These are phyloP conservation scores for Hydriomena furcata DNA, from an alignment of 2,888 invertebrate species.

Conservation along the genomic window DNA sequence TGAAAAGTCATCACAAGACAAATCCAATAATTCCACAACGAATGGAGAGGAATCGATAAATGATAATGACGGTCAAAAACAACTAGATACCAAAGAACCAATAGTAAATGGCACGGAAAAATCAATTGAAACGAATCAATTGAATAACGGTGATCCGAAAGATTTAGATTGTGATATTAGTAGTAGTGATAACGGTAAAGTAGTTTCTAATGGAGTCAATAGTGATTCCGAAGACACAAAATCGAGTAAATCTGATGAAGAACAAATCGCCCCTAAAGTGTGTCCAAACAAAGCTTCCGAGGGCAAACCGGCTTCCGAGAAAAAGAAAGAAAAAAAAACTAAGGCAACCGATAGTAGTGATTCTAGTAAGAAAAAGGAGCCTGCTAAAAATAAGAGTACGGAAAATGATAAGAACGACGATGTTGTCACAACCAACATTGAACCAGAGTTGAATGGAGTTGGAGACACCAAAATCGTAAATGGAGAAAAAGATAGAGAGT, in stretches of 20 bases:
- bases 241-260: slow-evolving; percentile 70
- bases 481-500: slow-evolving; percentile 73
- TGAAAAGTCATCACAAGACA: slow-evolving; percentile 60
- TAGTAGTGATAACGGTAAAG: slow-evolving; percentile 76
- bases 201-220: slow-evolving; percentile 78
- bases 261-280: slow-evolving; percentile 45
- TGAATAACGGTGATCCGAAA: slow-evolving; percentile 72
- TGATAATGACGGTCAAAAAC: slow-evolving; percentile 57
- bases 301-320: slow-evolving; percentile 56
- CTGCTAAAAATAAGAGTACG: slow-evolving; percentile 46
- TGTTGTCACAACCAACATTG: slow-evolving; percentile 45
- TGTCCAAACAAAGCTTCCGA: slow-evolving; percentile 57
- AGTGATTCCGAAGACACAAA: slow-evolving; percentile 72
- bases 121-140: slow-evolving; percentile 55
- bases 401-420: slow-evolving; percentile 56
- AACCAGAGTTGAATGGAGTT: slow-evolving; percentile 59
- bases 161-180: slow-evolving; percentile 81
- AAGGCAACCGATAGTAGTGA: slow-evolving; percentile 59
- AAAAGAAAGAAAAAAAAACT: slow-evolving; percentile 68
- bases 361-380: slow-evolving; percentile 58
- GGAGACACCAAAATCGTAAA: slow-evolving; percentile 64
- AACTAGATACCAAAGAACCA: slow-evolving; percentile 76
- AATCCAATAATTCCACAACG: slow-evolving; percentile 50
- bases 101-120: slow-evolving; percentile 70
- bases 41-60: slow-evolving; percentile 64